Base-by-base conservation (phyloP, 92 coral and sea anemone species). In the Metridium senile region DNA sequence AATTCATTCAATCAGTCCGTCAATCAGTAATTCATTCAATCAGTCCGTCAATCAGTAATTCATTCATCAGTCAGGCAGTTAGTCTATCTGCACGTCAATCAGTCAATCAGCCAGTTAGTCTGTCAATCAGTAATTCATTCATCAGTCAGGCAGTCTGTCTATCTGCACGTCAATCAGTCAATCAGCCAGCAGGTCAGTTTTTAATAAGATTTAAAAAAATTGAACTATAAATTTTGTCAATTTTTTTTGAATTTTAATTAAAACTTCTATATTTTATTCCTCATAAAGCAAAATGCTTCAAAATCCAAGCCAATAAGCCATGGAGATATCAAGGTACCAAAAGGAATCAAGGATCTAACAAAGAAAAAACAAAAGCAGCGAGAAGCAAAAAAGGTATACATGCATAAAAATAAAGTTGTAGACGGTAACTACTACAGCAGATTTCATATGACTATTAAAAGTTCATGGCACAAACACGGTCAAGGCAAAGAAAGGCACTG, bases 331-430 rank as follows among this genome's bases (percentile, higher is more conserved):
- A 79, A 79, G 73, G 58, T 30, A 28, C 8, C 11, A 17, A 66
- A 53, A 77, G 66, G 66, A 54, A 52, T 33, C 26, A 34, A 54
- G 51, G 74, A 77, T 19, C 66, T 33, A 47, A 82, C 87, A 45
- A 89, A 86, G 73, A 89, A 87, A 34, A 95, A 87, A 70, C 62
- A 87, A 35, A 95, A 85, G 63, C 56, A 87, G 63, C 85, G 99
- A 31, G 79, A 88, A 65, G 83, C 88, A 67, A 93, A 87, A 66
- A 92, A 87, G 93, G 99, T 92, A 76, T 29, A n/a, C n/a, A n/a
- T n/a, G n/a, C n/a, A n/a, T n/a, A n/a, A n/a, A n/a, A n/a, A n/a
- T n/a, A n/a, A n/a, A n/a, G n/a, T n/a, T n/a, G n/a, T n/a, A n/a
- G n/a, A n/a, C n/a, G n/a, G n/a, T n/a, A n/a, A n/a, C n/a, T n/a